Base-by-base conservation (phyloP, 2,888 invertebrate species). In the Pristionchus japonicus region DNA sequence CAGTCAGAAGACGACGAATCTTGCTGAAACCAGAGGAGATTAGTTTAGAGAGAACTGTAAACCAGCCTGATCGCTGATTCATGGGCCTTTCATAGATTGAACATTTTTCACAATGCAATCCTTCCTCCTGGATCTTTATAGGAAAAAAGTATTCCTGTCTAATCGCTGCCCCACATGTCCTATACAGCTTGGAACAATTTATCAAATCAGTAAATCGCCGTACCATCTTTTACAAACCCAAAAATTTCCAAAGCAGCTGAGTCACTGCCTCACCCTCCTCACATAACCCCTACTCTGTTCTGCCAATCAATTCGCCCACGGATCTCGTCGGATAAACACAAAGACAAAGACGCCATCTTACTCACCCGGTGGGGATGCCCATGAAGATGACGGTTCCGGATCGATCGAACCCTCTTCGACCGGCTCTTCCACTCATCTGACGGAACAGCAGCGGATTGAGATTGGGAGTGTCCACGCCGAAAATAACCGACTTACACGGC, bases 351-450 rank as follows among this genome's bases (percentile, higher is more conserved):
- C n/a, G n/a, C n/a, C n/a, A n/a, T 13, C 43, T 15, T 37, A 7
- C 34, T 57, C 37, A 92, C 92, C 92, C 91, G 20, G 94, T 93
- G 57, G 94, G 93, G 34, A 94, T 88, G 67, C 91, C 89, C 92
- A 93, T 92, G 90, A 94, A 94, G 89, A 94, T 91, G 57, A 94
- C 93, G 34, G 92, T 93, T 89, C 94, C 94, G 1, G 93, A 91
- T 86, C 93, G 93, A 91, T 94, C 94, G 90, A 92, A 94, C 88
- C 94, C 94, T 90, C 94, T 91, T 89, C 94, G 92, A 89, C 94
- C 94, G 31, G 94, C 94, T 91, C 94, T 93, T 89, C 93, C 93
- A 89, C 91, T 91, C 93, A 94, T 94, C 88, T 94, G 94, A 61
- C 94, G 92, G 89, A 93, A 94, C 74, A 93, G 92, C 27, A 94